Conservation (phyloP, 2,888 invertebrate genomes). For the Iphiclides podalirius region DNA sequence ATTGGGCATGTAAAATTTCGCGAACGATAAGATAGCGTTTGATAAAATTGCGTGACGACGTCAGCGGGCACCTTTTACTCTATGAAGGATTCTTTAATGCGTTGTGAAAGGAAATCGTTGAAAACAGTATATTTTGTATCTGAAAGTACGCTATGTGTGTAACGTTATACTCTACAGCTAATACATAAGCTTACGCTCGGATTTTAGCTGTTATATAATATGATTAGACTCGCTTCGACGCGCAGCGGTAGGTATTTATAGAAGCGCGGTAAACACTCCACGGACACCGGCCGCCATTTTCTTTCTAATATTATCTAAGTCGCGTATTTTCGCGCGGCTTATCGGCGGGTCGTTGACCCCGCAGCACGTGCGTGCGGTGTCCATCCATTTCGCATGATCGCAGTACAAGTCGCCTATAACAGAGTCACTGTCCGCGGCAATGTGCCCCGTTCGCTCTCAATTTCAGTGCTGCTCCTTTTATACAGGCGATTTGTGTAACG, state of each 20-base stretch:
- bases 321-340: slow-evolving; percentile 67
- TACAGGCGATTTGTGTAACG: background rate
- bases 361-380: slow-evolving; percentile 44
- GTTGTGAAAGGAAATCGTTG: too few species aligned
- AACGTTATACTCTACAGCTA: background rate
- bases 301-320: slow-evolving; percentile 74
- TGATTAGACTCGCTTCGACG: background rate
- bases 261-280: slow-evolving; percentile 27
- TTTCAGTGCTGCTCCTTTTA: background rate
- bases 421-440: background rate
- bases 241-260: slow-evolving; percentile 24
- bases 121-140: too few species aligned
- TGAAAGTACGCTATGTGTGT: background rate
- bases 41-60: slow-evolving; percentile 8
- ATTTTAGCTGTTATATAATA: slow-evolving; percentile 7
- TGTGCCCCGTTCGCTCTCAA: background rate
- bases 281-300: slow-evolving; percentile 54
- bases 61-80: background rate
- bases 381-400: background rate
- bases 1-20: slow-evolving; percentile 9
- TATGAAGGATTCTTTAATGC: too few species aligned
- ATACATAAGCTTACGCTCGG: background rate
- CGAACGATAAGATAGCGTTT: slow-evolving; percentile 20
- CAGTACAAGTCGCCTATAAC: slow-evolving; percentile 1
- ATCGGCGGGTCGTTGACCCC: slow-evolving; percentile 62